Conservation (phyloP, 2,797 vertebrate genomes). For the Rhinoraja longicauda region DNA sequence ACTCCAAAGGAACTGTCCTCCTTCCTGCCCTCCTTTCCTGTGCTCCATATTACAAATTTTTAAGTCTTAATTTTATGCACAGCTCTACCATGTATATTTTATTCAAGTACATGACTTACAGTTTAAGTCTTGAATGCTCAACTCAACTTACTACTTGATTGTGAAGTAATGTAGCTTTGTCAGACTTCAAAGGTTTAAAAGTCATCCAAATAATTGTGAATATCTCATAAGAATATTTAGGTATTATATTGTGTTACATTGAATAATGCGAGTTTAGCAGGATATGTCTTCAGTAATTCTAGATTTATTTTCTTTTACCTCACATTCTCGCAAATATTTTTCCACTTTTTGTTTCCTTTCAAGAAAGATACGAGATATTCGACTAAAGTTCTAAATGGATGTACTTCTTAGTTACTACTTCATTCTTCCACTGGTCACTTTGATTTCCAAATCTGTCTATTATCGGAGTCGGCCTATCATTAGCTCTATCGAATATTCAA, state of each 20-base stretch:
- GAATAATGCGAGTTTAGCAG: background rate
- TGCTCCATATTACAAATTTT: background rate
- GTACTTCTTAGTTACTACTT: background rate
- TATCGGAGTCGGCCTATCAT: background rate
- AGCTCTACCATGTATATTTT: background rate
- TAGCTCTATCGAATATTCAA: background rate
- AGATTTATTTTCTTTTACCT: background rate
- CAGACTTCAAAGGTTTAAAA: background rate
- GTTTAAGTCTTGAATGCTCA: background rate
- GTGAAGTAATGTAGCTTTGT: background rate
- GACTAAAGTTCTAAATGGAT: background rate
- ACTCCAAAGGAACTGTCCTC: no score
- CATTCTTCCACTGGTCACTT: background rate
- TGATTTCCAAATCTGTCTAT: background rate
- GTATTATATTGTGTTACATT: background rate
- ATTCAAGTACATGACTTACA: background rate
- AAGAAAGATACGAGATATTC: background rate
- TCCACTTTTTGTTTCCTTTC: background rate
- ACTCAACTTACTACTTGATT: background rate
- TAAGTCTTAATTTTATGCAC: background rate
- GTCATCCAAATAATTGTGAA: background rate
- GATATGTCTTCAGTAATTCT: background rate
- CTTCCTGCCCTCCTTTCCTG: background rate
- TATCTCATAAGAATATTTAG: background rate
- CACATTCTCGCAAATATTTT: background rate